Percentiles rank a stretch among this genome's conserved stretches.
Conservation (phyloP, 1,140 invertebrate genomes). For the Drosophila sp. region DNA sequence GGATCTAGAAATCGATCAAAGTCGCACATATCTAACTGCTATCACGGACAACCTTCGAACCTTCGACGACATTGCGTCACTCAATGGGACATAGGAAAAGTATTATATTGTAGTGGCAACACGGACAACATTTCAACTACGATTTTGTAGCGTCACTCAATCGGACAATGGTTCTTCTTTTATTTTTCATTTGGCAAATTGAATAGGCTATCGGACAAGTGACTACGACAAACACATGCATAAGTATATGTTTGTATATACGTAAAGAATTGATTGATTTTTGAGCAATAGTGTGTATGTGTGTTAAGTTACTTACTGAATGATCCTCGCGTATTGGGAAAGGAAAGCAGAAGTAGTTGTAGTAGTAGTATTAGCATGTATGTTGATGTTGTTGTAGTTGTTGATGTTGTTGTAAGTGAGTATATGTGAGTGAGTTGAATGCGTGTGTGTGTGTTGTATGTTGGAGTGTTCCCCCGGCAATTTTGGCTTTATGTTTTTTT, state of each 20-base stretch:
- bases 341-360: constrained; percentile 24
- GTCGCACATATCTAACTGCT: no score
- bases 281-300: constrained; percentile 29
- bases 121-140: background rate
- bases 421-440: constrained; percentile 60
- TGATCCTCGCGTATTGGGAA: constrained; percentile 53
- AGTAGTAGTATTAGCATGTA: constrained; percentile 1
- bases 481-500: constrained; percentile 67
- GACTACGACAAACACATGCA: no score
- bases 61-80: no score
- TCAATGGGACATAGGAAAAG: no score
- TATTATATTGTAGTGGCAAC: no score
- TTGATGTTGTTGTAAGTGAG: background rate
- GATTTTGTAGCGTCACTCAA: no score
- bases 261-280: constrained; percentile 25
- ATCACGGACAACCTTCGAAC: no score
- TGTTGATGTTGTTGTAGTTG: background rate
- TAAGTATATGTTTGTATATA: no score
- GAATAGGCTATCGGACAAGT: background rate
- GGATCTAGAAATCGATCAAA: no score
- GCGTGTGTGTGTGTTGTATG: constrained; percentile 27
- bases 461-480: constrained; percentile 71
- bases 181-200: no score
- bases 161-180: background rate
- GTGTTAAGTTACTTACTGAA: background rate